Evolutionary conservation across 2,797 vertebrate species (phyloP), one percentile per base, ranked within the genome.

Genomic region (Crypturellus tataupa): DNA sequence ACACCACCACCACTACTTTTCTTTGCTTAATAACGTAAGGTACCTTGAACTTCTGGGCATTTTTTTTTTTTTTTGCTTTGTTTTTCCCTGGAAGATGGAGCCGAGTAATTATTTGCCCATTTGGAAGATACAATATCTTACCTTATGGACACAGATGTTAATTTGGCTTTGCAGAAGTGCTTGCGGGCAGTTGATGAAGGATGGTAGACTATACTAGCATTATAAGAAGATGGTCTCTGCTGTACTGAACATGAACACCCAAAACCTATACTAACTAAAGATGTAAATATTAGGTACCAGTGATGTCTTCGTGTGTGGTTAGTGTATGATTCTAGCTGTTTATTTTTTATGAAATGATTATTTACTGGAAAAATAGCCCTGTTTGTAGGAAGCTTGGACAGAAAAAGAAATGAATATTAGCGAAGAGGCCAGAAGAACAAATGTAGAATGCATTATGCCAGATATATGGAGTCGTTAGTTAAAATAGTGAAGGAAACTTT

Each of bases 41-140:
- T 65, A 40, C 19, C 44, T 85, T 58, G 63, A 51, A 49, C 82
- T 77, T 27, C 56, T 46, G 4, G 14, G 7, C 2, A 7, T 1
- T 9, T n/a, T n/a, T 1, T 0, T n/a, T n/a, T 1, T 0, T 15
- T 17, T 55, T 29, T 17, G 5, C 2, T 8, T 2, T 10, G n/a
- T 35, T 1, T 0, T 9, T 1, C 3, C 4, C 24, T 62, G 9
- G 16, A 35, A 64, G 14, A 42, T 6, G 46, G 63, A 84, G 39
- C 29, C 76, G 51, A 80, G 67, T 15, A 69, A 23, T 56, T 55
- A 44, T 46, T 71, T 33, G 2, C 53, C 8, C 60, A 1, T 51
- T 77, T 69, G 27, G 77, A 77, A 89, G 29, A 15, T 68, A n/a
- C 53, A 63, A 8, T 71, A 33, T 21, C 47, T 63, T 64, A 10